phyloP scores from a whole-genome alignment of 2,113 vertebrate species.

The Pseudonaja textilis region DNA sequence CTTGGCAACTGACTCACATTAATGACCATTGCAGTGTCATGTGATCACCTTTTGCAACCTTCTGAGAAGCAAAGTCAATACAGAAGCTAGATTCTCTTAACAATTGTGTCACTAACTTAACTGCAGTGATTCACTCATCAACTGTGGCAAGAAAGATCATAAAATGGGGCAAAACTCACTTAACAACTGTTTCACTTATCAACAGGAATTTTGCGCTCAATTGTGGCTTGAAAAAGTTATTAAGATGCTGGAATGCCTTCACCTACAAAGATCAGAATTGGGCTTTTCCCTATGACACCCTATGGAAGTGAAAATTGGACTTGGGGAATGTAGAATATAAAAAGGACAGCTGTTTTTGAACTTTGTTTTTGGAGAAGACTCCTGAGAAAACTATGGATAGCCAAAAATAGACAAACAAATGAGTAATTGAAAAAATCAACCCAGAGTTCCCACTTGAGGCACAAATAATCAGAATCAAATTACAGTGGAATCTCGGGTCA shows the following conservation, averaged over 20 bases:
- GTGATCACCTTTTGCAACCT: not conserved
- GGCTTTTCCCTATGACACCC: not conserved
- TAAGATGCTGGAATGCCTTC: not conserved
- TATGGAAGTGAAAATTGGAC: not conserved
- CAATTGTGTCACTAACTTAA: not conserved
- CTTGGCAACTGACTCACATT: too few relatives aligned
- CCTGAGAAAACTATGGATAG: not conserved
- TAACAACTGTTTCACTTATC: not conserved
- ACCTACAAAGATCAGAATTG: not conserved
- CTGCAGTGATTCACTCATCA: not conserved
- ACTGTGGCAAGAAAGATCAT: not conserved
- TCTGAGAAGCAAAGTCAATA: not conserved
- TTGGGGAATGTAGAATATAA: not conserved
- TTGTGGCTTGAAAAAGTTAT: not conserved
- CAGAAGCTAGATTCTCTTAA: not conserved
- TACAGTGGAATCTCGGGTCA: not conserved
- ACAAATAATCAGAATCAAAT: not conserved
- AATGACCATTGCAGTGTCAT: not conserved
- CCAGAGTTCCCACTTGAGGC: not conserved
- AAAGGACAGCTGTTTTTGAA: not conserved
- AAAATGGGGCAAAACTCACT: not conserved
- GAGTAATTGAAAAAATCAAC: not conserved
- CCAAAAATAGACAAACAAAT: not conserved
- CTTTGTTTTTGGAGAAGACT: not conserved
- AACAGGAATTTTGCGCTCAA: not conserved